A percentile compares a stretch with the other conserved stretches of the same genome.
Evolutionary conservation across 2,888 invertebrate genomes (phyloP).

Genomic region (Ectropis crepuscularia): DNA sequence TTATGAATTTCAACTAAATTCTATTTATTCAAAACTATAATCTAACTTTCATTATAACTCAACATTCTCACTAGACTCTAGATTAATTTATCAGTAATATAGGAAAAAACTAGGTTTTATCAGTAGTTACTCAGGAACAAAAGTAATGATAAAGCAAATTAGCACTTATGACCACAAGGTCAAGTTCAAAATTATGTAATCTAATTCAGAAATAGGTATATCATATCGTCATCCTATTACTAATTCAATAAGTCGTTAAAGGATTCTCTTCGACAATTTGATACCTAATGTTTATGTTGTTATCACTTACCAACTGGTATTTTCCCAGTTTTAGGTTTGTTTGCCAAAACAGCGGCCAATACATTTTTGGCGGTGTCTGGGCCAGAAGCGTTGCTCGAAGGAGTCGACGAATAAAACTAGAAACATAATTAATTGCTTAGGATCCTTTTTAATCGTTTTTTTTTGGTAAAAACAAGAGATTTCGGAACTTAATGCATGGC

Average conservation of each 20-base stretch:
- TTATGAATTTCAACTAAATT: not conserved
- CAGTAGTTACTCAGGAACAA: slow-evolving; percentile 12
- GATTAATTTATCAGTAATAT: not conserved
- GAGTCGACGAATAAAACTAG: slow-evolving; percentile 66
- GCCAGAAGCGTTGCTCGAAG: slow-evolving; percentile 55
- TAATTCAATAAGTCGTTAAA: not conserved
- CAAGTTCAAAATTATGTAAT: slow-evolving; percentile 60
- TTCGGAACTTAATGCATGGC: not conserved
- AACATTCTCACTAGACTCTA: not conserved
- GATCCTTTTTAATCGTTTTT: slow-evolving; percentile 13
- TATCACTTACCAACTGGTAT: slow-evolving; percentile 77
- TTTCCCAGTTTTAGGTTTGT: slow-evolving; percentile 80
- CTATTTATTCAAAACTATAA: not conserved
- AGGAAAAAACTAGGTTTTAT: slow-evolving; percentile 18
- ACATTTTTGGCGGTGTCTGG: slow-evolving; percentile 79
- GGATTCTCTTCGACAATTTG: not conserved
- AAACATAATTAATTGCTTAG: slow-evolving; percentile 42
- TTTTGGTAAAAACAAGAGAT: slow-evolving; percentile 23
- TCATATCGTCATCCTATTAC: not conserved
- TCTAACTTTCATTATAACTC: not conserved
- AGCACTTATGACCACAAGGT: slow-evolving; percentile 57
- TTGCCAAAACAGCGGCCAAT: slow-evolving; percentile 78
- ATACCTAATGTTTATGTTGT: not conserved
- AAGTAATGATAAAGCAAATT: slow-evolving; percentile 38
- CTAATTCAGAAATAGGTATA: slow-evolving; percentile 14